Conservation (phyloP, 2,888 invertebrate genomes). For the Epinotia ramella region DNA sequence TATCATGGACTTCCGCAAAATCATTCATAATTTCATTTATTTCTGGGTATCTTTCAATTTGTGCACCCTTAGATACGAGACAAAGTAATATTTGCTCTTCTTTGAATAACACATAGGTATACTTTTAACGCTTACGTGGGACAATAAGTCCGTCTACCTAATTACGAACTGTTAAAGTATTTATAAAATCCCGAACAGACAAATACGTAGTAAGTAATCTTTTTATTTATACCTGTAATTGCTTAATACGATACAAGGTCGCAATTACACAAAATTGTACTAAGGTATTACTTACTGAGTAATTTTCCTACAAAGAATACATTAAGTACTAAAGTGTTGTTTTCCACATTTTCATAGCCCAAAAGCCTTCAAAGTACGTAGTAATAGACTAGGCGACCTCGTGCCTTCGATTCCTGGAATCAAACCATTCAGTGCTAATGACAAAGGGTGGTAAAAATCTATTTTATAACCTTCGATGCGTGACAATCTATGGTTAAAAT, state of each 20-base stretch:
- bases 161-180: not conserved
- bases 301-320: not conserved
- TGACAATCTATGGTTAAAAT: slow-evolving; percentile 34
- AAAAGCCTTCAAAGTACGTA: not conserved
- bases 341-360: not conserved
- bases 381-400: slow-evolving; percentile 5
- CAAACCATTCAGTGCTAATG: slow-evolving; percentile 4
- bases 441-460: slow-evolving; percentile 31
- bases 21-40: too few species aligned
- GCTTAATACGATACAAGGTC: not conserved
- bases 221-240: not conserved
- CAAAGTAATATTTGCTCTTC: too few species aligned
- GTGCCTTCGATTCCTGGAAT: slow-evolving; percentile 3
- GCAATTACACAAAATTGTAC: not conserved
- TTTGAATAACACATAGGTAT: too few species aligned
- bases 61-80: too few species aligned
- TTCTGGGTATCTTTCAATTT: too few species aligned
- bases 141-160: not conserved
- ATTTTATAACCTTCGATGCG: slow-evolving; percentile 32
- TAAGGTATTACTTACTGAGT: not conserved
- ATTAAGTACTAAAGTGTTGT: too few species aligned
- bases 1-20: too few species aligned
- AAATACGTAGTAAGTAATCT: not conserved
- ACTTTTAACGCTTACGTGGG: too few species aligned
- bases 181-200: not conserved